Base-by-base conservation (phyloP, 2,113 vertebrate genomes). In the Choloepus hoffmanni region DNA sequence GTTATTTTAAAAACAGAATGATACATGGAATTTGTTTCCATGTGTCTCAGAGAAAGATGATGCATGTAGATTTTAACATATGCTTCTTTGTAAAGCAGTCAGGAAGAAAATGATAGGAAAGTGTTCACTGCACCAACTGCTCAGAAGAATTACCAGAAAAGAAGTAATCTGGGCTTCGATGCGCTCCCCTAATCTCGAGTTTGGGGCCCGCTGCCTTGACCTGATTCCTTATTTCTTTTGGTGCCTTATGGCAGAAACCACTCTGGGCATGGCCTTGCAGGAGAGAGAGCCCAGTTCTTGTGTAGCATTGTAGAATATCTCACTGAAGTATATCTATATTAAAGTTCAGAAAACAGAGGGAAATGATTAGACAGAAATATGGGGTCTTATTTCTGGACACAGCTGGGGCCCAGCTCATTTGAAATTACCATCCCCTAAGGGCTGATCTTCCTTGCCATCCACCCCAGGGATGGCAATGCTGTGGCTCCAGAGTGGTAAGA, bases 271-370 rank as follows among this genome's bases (percentile, higher is more conserved):
- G 68, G 53, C 21, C 28, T 83, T 62, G 50, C 28, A 65, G 85
- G 40, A 73, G 36, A 83, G 33, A 68, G 5, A 50, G 33, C 28
- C 21, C 19, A 73, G 30, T 73, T 77, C 8, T 8, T 21, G 65
- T 60, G 7, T 0, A 72, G 40, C 9, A 14, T 12, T 12, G 12
- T 73, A 43, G 43, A 93, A 78, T 16, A 43, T 73, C 21, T 65
- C 72, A 53, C 72, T 40, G 58, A 5, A 74, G 16, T 3, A 74
- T 16, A 7, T 55, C 30, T n/a, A 16, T 9, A 60, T 79, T 36
- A 83, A 85, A 76, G 9, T 45, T 95, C 40, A 92, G 91, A 45
- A 95, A 94, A 24, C 73, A 89, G 23, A 94, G 18, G 5, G 14
- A 21, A 21, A 28, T n/a, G 43, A 62, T 43, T 62, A 48, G 5